Conservation (phyloP, 2,113 vertebrate species). For the Noctilio leporinus region DNA sequence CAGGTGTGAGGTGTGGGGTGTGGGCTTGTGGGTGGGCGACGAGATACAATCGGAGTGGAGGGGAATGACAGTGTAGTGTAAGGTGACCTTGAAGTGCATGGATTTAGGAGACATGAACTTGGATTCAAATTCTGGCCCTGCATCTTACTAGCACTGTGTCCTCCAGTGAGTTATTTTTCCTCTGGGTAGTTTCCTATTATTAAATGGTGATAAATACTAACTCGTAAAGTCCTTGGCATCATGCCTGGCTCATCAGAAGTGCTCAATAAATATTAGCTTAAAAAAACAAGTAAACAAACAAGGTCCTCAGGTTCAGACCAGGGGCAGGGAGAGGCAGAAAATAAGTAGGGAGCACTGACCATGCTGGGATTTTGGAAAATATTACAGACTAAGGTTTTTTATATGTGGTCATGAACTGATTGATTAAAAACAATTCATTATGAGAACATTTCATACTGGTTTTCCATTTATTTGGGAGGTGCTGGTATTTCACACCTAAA, state of each 20-base stretch:
- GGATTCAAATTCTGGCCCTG: background rate
- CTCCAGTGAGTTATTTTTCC: background rate
- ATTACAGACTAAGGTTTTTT: background rate
- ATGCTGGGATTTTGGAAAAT: background rate
- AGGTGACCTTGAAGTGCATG: background rate
- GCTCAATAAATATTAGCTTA: background rate
- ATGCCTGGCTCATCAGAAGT: background rate
- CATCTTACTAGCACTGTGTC: background rate
- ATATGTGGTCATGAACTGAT: background rate
- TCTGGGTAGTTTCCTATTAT: background rate
- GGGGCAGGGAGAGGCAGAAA: background rate
- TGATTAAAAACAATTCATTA: background rate
- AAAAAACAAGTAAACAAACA: background rate
- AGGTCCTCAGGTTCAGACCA: background rate
- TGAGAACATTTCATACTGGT: background rate
- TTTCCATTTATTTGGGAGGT: constrained; percentile 15
- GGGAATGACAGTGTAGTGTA: background rate
- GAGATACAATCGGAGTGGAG: background rate
- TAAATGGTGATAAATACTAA: background rate
- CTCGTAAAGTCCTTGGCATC: background rate
- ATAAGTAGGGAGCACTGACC: background rate
- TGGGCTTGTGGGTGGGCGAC: background rate
- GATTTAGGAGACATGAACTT: background rate
- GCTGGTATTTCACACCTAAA: background rate
- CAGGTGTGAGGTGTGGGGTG: background rate